These are phyloP conservation scores for Strix uralensis DNA, from an alignment of 2,113 vertebrate genomes.

Conservation along the genomic window DNA sequence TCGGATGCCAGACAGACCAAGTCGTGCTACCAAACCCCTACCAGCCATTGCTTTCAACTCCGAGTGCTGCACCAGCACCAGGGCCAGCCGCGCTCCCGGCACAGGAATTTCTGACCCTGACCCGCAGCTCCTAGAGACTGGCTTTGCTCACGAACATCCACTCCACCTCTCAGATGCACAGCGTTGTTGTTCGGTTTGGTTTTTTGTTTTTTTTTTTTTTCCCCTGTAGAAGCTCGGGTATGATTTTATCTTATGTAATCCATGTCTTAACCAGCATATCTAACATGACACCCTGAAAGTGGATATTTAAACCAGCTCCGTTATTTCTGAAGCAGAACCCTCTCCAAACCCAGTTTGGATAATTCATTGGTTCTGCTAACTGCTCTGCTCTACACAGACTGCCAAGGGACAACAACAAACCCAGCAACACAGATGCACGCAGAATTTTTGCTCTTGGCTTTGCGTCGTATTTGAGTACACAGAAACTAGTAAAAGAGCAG, in stretches of 20 bases:
- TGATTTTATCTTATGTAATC: neutral
- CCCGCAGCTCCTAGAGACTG: neutral
- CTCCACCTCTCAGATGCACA: neutral
- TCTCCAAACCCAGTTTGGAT: neutral
- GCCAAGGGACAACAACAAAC: neutral
- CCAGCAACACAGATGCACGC: neutral
- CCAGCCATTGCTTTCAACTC: neutral
- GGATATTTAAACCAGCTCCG: neutral
- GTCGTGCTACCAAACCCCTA: neutral
- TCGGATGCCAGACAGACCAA: neutral
- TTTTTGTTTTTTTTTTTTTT: too few relatives aligned
- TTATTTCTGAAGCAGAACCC: neutral
- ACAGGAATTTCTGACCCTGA: neutral
- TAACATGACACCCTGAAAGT: neutral
- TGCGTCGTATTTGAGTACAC: neutral
- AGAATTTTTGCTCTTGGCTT: neutral
- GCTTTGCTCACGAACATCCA: neutral
- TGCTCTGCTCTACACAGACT: neutral
- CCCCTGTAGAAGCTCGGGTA: neutral
- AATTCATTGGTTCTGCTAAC: neutral
- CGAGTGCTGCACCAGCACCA: neutral
- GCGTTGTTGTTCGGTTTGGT: fast-evolving
- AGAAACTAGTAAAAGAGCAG: neutral
- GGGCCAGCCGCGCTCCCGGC: fast-evolving
- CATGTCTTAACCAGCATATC: neutral